These are phyloP conservation scores for Haliaeetus leucogaster DNA, from an alignment of 2,113 vertebrate genomes.

Conservation along the genomic window DNA sequence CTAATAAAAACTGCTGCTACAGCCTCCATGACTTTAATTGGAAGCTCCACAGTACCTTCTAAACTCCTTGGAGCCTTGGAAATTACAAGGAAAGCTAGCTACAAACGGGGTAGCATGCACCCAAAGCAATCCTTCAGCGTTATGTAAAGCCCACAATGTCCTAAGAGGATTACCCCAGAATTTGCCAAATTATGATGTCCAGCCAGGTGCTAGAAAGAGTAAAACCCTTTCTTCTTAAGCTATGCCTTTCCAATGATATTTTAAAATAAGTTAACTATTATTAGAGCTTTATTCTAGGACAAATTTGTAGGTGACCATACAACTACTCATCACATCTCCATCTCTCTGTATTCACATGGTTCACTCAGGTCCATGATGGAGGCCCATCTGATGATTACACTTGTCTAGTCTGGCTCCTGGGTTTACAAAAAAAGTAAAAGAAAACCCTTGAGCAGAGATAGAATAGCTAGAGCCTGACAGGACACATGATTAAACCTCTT, in stretches of 20 bases:
- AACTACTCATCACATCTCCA: neutral
- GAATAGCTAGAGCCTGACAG: neutral
- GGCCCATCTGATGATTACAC: accelerated
- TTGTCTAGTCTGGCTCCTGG: neutral
- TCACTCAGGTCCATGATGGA: neutral
- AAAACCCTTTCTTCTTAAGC: neutral
- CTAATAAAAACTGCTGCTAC: accelerated
- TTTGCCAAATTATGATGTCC: neutral
- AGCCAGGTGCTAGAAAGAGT: neutral
- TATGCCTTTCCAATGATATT: neutral
- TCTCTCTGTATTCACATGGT: accelerated
- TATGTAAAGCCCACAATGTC: neutral
- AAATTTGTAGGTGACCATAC: neutral
- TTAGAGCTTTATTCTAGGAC: neutral
- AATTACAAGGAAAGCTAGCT: accelerated
- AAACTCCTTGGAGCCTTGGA: neutral
- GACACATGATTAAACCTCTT: neutral
- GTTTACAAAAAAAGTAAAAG: neutral
- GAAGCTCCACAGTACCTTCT: neutral
- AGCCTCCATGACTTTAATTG: accelerated
- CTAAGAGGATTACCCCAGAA: neutral
- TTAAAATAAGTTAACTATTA: neutral
- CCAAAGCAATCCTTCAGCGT: accelerated
- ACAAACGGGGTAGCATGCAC: neutral
- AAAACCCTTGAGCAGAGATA: neutral